Evolutionary conservation across 2,888 invertebrate species (phyloP).

Genomic region (Hermaeophaga mercurialis): DNA sequence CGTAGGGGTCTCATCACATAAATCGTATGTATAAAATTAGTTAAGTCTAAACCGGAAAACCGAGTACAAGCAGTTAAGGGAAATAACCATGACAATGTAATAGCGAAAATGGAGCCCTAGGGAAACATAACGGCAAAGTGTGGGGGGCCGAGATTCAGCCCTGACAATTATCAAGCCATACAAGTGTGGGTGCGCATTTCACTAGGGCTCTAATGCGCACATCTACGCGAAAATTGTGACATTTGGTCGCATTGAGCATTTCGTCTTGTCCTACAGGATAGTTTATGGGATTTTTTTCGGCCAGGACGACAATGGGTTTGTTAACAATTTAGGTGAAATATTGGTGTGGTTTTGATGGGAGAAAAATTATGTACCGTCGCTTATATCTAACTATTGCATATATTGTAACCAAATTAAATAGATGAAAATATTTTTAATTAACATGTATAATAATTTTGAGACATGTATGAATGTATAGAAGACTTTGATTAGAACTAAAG

Average conservation of each 20-base stretch:
- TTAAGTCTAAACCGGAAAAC: conserved; percentile 30
- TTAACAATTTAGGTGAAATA: too few relatives aligned
- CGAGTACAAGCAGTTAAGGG: conserved; percentile 31
- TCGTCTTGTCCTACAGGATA: not conserved
- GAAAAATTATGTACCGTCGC: too few relatives aligned
- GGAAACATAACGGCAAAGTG: conserved; percentile 56
- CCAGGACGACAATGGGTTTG: too few relatives aligned
- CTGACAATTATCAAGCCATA: conserved; percentile 54
- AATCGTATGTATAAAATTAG: conserved; percentile 39
- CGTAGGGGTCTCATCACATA: conserved; percentile 23
- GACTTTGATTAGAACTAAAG: too few relatives aligned
- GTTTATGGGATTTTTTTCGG: conserved; percentile 1
- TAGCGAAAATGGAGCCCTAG: conserved; percentile 57
- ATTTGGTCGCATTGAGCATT: conserved; percentile 24
- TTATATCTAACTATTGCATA: too few relatives aligned
- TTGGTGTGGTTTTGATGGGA: too few relatives aligned
- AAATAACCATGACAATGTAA: conserved; percentile 51
- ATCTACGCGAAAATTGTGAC: conserved; percentile 22
- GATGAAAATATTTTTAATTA: too few relatives aligned
- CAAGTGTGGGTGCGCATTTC: conserved; percentile 39
- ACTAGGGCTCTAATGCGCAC: conserved; percentile 29
- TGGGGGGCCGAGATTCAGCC: conserved; percentile 50
- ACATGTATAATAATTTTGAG: too few relatives aligned
- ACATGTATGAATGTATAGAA: too few relatives aligned
- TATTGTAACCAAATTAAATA: too few relatives aligned